Percentiles rank a stretch among this genome's conserved stretches.
These are phyloP conservation scores for Enteromius radiatus DNA, from an alignment of 2,797 vertebrate genomes.

Conservation along the genomic window DNA sequence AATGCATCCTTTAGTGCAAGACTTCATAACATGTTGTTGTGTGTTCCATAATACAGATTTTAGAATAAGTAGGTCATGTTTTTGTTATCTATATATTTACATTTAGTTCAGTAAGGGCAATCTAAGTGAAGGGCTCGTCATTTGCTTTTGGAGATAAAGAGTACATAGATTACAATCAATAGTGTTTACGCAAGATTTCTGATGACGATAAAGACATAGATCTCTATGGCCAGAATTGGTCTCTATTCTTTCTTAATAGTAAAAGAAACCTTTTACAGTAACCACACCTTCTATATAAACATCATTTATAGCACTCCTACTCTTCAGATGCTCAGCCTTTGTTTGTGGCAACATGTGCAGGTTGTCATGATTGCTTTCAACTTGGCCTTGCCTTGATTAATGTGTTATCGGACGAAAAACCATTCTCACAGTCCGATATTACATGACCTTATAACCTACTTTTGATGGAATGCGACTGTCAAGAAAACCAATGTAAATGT, in stretches of 20 bases:
- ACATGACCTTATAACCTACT: slow-evolving; percentile 24
- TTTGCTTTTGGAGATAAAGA: slow-evolving; percentile 9
- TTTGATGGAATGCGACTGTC: slow-evolving; percentile 13
- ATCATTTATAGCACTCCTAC: not conserved
- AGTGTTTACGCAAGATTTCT: slow-evolving; percentile 7
- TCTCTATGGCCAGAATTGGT: not conserved
- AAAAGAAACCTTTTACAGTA: not conserved
- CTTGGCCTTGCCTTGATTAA: slow-evolving; percentile 23
- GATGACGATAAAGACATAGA: slow-evolving; percentile 7
- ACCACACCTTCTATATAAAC: slow-evolving; percentile 5
- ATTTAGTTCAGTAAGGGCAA: not conserved
- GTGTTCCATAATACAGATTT: not conserved
- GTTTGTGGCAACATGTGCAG: slow-evolving; percentile 1
- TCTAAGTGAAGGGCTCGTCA: slow-evolving; percentile 14
- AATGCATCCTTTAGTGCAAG: not conserved
- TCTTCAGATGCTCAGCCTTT: not conserved
- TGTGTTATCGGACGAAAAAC: not conserved
- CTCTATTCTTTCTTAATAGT: not conserved
- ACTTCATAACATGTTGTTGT: not conserved
- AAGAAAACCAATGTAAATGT: slow-evolving; percentile 25
- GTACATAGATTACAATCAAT: not conserved
- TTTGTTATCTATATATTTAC: not conserved
- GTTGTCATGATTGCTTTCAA: not conserved
- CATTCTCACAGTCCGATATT: not conserved
- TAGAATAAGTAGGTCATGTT: not conserved